Base-by-base conservation (phyloP, 2,888 invertebrate genomes). In the Phortica magna region DNA sequence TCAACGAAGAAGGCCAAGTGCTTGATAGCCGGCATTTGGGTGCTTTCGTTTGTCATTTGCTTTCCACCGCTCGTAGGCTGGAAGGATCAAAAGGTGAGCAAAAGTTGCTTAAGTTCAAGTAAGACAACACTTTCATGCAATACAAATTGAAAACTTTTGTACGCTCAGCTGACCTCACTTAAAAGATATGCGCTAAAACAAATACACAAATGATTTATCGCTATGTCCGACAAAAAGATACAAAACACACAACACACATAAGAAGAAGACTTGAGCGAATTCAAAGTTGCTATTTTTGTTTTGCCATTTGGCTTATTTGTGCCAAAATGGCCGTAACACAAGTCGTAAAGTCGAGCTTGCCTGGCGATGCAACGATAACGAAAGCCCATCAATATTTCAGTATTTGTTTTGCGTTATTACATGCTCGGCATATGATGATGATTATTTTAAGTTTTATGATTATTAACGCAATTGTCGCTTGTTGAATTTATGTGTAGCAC, bases 1-100 rank as follows among this genome's bases (percentile, higher is more conserved):
- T 96, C 96, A 86, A 94, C 95, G 83, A 95, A 94, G 86, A 93
- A 96, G 79, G 98, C 98, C 17, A 97, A 97, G 91, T 93, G 96
- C 74, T 93, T 98, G 82, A 97, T 98, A 77, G 96, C 95, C 75
- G 95, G 95, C n/a, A 95, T 98, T 17, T 99, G 99, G 99, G 95
- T 98, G 79, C 94, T 98, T 75, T 98, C 98, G 77, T 98, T 98
- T 91, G 95, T 98, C 84, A 98, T 99, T 84, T 99, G 98, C 91
- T 98, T 98, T 90, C 99, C 99, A 64, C 98, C 98, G 3, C 93
- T 99, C 76, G 96, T 98, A 67, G 98, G 98, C 9, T 98, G 98
- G 98, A 97, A 96, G 90, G 97, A 96, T 92, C 92, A 93, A 89
- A 93, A 93, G 93, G 94, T 94, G 93, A 93, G 93, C 43, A 5